Base-by-base conservation (phyloP, 2,797 vertebrate species). In the Hippocampus kuda region DNA sequence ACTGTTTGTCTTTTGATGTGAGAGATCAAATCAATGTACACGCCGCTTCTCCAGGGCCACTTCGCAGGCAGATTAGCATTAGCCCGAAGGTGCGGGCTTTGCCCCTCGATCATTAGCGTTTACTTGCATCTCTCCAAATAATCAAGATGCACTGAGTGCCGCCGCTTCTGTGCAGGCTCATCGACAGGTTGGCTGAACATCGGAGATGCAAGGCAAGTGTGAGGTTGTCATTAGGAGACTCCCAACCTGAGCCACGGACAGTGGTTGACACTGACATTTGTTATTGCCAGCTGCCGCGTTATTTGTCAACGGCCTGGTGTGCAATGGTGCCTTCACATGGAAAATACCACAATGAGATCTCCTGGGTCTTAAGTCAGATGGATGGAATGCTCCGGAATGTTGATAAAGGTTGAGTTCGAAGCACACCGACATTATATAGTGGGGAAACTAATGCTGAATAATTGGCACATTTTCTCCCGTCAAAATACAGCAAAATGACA, bases 1-100 rank as follows among this genome's bases (percentile, higher is more conserved):
- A 90, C 92, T 94, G 94, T 97, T 98, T 97, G 94, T 97, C 96
- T 98, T 98, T 97, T 95, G 94, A 98, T 95, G 94, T 95, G 94
- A 93, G 95, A 94, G 94, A 98, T 95, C 94, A 97, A 96, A 98
- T 99, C 95, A 92, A 99, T 98, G 95, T 93, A 93, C 93, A 89
- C 75, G 89, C 89, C 93, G 91, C 91, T 65, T 92, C 91, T 91
- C 89, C 88, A 89, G 63, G 93, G 94, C 93, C 59, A 90, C 93
- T 89, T 93, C 87, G 92, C 81, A 68, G 78, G 92, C 91, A 92
- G 93, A 97, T 97, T 97, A 95, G 95, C 93, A 95, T 98, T 94
- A 93, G 94, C 86, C 85, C 18, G 76, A 86, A 89, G 90, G 86
- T 88, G 88, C 83, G 81, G 83, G 86, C 86, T 83, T 48, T 75